Evolutionary conservation across 2,888 invertebrate species (phyloP), one percentile per base, ranked within the genome.

Genomic region (Ormyrus pomaceus): DNA sequence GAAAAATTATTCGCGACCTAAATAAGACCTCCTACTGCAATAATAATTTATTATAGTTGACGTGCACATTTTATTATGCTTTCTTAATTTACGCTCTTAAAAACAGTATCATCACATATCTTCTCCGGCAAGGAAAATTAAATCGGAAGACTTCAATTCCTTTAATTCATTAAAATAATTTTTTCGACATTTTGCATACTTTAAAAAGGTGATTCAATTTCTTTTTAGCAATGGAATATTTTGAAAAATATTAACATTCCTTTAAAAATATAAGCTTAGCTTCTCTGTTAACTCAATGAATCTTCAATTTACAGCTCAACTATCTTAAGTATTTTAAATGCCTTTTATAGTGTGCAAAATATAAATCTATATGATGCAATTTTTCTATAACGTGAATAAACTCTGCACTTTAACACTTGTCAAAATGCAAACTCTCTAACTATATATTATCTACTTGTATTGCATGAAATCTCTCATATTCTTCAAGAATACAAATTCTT

Each of bases 251-350:
- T 34, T 34, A 34, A 34, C 34, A 34, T 34, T 34, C 34, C 0
- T 34, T 34, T 34, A 34, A 34, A 34, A 34, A 34, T 34, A 34
- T 34, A 34, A 34, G 34, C 4, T 34, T 34, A 13, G 11, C 48
- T 77, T 76, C 59, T 69, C n/a, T 75, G 34, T 34, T 34, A 34
- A 34, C 34, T 34, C 34, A 34, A 34, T 34, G 34, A 34, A 34
- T 34, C 34, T 65, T 7, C 9, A 45, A 13, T 53, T 73, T 55
- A 59, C 71, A 71, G 13, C 5, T 51, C 7, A n/a, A 65, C n/a
- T n/a, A 56, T 68, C 51, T 74, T 79, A 79, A 79, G 69, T 79
- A 73, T 68, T 69, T 74, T 68, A 79, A 79, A 74, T 79, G 79
- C 79, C 79, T 73, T 62, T 48, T 56, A 48, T 58, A 79, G 58